Conservation (phyloP, 2,888 invertebrate species). For the Andrena flavipes region DNA sequence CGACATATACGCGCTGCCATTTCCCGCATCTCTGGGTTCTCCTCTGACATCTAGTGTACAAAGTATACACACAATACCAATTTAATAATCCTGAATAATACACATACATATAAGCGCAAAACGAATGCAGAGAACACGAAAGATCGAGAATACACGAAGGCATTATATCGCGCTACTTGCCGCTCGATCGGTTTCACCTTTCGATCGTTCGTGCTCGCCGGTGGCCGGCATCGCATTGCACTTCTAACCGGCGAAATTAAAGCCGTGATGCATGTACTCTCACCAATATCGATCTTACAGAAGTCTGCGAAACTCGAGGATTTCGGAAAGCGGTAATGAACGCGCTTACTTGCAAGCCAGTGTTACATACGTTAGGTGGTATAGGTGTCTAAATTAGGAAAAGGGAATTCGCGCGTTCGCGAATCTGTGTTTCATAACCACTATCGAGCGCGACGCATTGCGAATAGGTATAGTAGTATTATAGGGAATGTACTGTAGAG, state of each 20-base stretch:
- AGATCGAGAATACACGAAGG: neutral
- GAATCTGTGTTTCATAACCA: too few species aligned
- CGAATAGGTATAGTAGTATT: too few species aligned
- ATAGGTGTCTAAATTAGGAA: too few species aligned
- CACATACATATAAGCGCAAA: neutral
- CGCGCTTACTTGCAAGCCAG: too few species aligned
- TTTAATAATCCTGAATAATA: neutral
- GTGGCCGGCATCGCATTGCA: neutral
- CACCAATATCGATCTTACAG: neutral
- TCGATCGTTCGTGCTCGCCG: neutral
- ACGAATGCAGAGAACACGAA: neutral
- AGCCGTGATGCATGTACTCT: neutral
- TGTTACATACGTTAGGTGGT: too few species aligned
- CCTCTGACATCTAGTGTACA: constrained; percentile 88
- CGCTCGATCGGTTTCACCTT: neutral
- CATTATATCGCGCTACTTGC: neutral
- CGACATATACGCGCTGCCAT: constrained; percentile 94
- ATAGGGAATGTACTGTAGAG: too few species aligned
- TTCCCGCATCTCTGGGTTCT: constrained; percentile 91
- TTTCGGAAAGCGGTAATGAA: neutral
- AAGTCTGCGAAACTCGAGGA: neutral
- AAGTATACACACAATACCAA: neutral
- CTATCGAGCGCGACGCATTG: too few species aligned
- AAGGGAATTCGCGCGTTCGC: too few species aligned
- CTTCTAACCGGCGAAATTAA: too few species aligned